A percentile compares a stretch with the other conserved stretches of the same genome.
These are phyloP conservation scores for Agrotis puta DNA, from an alignment of 2,888 invertebrate genomes.

Conservation along the genomic window DNA sequence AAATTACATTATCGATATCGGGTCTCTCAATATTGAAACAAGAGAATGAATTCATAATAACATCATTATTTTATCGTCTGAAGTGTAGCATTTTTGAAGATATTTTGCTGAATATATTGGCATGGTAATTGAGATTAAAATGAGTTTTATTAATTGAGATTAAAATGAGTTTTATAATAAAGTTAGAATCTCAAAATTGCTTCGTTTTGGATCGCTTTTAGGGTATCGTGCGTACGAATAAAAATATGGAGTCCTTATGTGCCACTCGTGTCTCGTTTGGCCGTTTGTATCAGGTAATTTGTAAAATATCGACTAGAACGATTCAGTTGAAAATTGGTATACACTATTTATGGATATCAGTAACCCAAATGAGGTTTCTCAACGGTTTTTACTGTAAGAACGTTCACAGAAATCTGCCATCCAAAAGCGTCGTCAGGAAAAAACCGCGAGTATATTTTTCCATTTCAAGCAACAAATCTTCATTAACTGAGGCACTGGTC, in stretches of 20 bases:
- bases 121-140: background rate
- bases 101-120: background rate
- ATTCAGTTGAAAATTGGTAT: no score
- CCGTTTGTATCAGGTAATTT: no score
- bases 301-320: no score
- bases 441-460: conserved; percentile 22
- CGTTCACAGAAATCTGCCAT: conserved; percentile 8
- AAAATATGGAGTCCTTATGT: no score
- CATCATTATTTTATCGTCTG: conserved; percentile 11
- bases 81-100: conserved; percentile 3
- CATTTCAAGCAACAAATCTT: conserved; percentile 46
- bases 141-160: background rate
- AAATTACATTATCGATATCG: conserved; percentile 39
- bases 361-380: no score
- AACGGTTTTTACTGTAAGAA: background rate
- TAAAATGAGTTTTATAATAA: background rate
- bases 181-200: background rate
- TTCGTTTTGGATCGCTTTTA: background rate
- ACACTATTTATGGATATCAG: no score
- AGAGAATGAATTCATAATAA: conserved; percentile 6
- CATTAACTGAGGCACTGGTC: conserved; percentile 33
- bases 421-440: conserved; percentile 5
- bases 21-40: conserved; percentile 34
- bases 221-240: no score
- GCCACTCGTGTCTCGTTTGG: no score